phyloP scores from a whole-genome alignment of 2,113 vertebrate species.

The Poecile atricapillus region DNA sequence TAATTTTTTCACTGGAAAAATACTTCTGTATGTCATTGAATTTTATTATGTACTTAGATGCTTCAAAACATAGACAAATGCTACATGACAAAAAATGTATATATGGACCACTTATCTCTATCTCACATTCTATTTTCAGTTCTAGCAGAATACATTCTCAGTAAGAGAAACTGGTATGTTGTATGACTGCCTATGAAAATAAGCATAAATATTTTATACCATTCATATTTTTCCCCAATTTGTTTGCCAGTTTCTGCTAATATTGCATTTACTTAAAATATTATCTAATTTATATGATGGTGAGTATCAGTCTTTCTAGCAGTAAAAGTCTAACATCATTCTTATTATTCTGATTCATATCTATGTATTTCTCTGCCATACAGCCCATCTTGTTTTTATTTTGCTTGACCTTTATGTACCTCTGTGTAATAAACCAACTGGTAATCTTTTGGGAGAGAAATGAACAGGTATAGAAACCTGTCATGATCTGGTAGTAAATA shows the following conservation, averaged over 20 bases:
- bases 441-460: not conserved
- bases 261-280: not conserved
- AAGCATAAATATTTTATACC: not conserved
- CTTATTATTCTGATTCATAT: not conserved
- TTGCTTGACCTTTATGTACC: not conserved
- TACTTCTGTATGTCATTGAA: not conserved
- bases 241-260: not conserved
- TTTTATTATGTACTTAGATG: not conserved
- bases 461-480: not conserved
- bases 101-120: not conserved
- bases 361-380: not conserved
- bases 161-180: not conserved
- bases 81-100: not conserved
- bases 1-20: not conserved
- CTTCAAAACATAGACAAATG: not conserved
- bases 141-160: not conserved
- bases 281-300: not conserved
- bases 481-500: not conserved
- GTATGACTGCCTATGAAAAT: not conserved
- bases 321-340: not conserved
- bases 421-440: not conserved
- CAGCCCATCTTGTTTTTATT: not conserved
- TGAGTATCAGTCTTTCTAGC: not conserved
- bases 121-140: not conserved
- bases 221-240: not conserved